Conservation (phyloP, 2,888 invertebrate species). For the Epistrophella euchroma region DNA sequence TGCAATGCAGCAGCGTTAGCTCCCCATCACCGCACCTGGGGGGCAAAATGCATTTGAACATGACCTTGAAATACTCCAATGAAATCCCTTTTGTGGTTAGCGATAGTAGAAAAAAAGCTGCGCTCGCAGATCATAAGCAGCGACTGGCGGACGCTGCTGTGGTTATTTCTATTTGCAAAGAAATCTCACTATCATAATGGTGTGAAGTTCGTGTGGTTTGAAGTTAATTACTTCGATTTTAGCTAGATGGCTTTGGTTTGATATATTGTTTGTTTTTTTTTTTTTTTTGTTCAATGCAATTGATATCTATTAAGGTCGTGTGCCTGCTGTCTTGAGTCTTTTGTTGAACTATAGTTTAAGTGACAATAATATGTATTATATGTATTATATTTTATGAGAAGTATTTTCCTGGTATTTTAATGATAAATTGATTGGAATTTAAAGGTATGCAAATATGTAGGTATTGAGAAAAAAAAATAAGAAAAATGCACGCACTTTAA, state of each 20-base stretch:
- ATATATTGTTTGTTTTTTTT: background rate
- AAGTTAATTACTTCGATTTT: conserved; percentile 44
- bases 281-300: conserved; percentile 10
- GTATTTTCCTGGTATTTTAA: conserved; percentile 5
- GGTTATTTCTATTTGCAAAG: conserved; percentile 11
- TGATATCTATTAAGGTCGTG: conserved; percentile 34
- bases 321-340: background rate
- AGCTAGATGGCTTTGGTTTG: conserved; percentile 25
- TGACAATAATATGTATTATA: background rate
- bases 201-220: conserved; percentile 29
- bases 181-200: background rate
- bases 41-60: conserved; percentile 46
- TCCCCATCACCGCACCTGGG: background rate
- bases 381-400: too few relatives aligned
- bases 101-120: background rate
- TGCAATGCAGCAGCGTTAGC: background rate
- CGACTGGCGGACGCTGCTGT: conserved; percentile 3
- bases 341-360: background rate
- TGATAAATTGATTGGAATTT: background rate
- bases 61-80: conserved; percentile 61
- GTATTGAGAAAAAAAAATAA: too few relatives aligned
- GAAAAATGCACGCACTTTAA: too few relatives aligned
- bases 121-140: background rate
- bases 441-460: too few relatives aligned
- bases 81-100: conserved; percentile 52